phyloP scores from a whole-genome alignment of 2,113 vertebrate species.

The Typhlomys cinereus region DNA sequence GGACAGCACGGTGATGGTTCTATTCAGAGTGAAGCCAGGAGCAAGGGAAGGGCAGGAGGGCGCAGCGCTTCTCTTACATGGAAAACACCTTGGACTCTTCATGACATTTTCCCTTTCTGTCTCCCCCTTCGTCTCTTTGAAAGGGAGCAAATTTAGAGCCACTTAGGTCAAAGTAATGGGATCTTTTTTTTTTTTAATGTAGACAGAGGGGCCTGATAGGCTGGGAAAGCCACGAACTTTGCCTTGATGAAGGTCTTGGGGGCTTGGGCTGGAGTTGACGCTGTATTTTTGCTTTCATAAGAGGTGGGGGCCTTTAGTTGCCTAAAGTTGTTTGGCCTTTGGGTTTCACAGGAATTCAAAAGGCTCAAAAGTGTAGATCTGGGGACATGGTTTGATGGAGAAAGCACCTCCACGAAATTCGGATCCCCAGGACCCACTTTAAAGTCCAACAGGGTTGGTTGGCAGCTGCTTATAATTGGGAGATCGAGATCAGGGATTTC shows the following conservation, averaged over 20 bases:
- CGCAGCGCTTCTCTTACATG: background rate
- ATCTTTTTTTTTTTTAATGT: background rate
- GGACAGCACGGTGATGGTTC: background rate
- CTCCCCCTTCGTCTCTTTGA: background rate
- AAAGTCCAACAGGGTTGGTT: no score
- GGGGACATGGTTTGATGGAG: no score
- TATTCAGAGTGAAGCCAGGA: background rate
- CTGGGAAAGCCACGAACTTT: background rate
- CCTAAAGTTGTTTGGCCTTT: background rate
- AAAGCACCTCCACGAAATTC: no score
- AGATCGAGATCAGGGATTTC: no score
- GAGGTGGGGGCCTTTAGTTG: background rate
- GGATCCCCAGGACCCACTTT: no score
- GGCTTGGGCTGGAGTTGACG: background rate
- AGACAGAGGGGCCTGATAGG: background rate
- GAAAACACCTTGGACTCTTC: background rate
- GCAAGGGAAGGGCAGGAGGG: background rate
- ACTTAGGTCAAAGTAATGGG: background rate
- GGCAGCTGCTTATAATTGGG: no score
- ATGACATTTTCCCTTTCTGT: background rate
- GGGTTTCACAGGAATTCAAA: background rate
- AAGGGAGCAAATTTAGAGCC: background rate
- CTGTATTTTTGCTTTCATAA: background rate
- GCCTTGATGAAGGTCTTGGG: background rate
- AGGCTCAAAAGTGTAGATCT: background rate